Base-by-base conservation (phyloP, 2,113 vertebrate genomes). In the Pavo muticus region DNA sequence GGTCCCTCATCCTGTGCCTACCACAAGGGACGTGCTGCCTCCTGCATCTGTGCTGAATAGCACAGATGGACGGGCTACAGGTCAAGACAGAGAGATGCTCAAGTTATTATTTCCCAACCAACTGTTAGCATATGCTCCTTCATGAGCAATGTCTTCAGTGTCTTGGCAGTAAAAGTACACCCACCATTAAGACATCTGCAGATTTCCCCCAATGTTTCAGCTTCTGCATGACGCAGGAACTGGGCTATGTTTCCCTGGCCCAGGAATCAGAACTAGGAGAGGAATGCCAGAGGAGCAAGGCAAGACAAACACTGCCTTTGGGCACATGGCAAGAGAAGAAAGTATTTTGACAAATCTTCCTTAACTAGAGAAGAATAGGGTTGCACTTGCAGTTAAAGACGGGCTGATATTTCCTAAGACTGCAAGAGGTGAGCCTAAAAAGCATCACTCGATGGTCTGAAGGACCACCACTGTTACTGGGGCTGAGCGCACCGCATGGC, bases 401-500 rank as follows among this genome's bases (percentile, higher is more conserved):
- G 40, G 11, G 37, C 61, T 82, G 56, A 14, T 68, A 27, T 60
- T 90, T 90, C 30, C n/a, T 56, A 52, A 69, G 32, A 23, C 25
- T 82, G 57, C 24, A 76, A 42, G 27, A 6, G 30, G 12, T 20
- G 57, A 82, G 35, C 6, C 48, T 20, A 59, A 73, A 82, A 70
- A n/a, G 63, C 4, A 42, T 30, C 19, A 1, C n/a, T 32, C 1
- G 3, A 63, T 48, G 39, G 29, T 56, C 32, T 37, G 11, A 47
- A 56, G 0, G 1, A 5, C 61, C 25, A 37, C 30, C 42, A 2
- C 8, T 0, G 0, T 11, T 5, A 29, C 24, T 0, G 0, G 52
- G 45, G 35, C 61, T 35, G 47, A 44, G 45, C 1, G 2, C 1
- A 0, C 12, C 0, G 0, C 27, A 0, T 3, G 23, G 17, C 54